A percentile compares a stretch with the other conserved stretches of the same genome.
These are phyloP conservation scores for Albula glossodonta DNA, from an alignment of 2,113 vertebrate species.

Conservation along the genomic window DNA sequence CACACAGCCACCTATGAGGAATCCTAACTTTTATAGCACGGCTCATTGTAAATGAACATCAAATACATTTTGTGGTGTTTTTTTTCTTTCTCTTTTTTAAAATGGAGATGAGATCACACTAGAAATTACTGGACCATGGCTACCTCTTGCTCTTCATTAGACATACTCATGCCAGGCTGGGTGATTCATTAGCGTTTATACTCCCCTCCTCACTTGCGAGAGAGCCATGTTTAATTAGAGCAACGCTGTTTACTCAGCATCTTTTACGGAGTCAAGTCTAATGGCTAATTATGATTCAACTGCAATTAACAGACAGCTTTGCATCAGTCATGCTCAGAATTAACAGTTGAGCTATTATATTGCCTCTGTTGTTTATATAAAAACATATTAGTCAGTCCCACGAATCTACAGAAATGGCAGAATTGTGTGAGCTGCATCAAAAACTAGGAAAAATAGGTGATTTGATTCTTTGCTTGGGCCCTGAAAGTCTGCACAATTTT, in stretches of 20 bases:
- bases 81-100: constrained; percentile 13
- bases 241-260: constrained; percentile 68
- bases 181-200: constrained; percentile 76
- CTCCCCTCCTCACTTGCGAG: constrained; percentile 63
- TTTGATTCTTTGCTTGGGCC: not conserved
- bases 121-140: constrained; percentile 56
- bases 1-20: constrained; percentile 47
- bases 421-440: constrained; percentile 7
- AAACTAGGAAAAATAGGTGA: not conserved
- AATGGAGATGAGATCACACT: constrained; percentile 61
- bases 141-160: constrained; percentile 67
- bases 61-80: constrained; percentile 32
- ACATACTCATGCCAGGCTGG: constrained; percentile 57
- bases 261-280: constrained; percentile 64
- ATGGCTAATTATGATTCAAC: constrained; percentile 68
- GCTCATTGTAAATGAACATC: constrained; percentile 20
- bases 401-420: not conserved
- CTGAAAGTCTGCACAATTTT: constrained; percentile 34
- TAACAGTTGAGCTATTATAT: constrained; percentile 42
- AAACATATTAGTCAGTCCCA: not conserved
- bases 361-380: constrained; percentile 4
- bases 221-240: constrained; percentile 71
- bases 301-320: constrained; percentile 48
- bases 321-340: constrained; percentile 46
- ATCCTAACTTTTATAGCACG: constrained; percentile 27